Percentiles rank a stretch among this genome's conserved stretches.
Conservation (phyloP, 2,797 vertebrate species). For the Sebastiscus albofasciatus region DNA sequence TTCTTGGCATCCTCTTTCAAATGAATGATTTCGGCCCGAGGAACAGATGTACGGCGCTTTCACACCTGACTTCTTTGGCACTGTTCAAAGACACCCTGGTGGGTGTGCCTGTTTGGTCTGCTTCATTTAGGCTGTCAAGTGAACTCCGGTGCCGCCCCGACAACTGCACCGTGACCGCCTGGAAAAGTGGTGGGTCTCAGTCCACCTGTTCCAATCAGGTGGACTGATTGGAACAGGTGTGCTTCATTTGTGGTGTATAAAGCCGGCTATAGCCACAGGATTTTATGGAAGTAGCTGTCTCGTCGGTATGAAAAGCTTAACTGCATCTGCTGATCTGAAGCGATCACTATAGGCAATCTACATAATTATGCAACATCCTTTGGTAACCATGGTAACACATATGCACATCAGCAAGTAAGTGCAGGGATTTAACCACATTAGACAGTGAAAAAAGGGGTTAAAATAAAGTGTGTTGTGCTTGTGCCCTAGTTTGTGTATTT, state of each 20-base stretch:
- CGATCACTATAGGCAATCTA: background rate
- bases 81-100: background rate
- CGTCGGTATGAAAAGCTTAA: background rate
- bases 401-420: background rate
- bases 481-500: background rate
- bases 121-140: background rate
- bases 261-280: background rate
- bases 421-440: background rate
- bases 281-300: background rate
- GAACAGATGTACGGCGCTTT: background rate
- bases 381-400: slow-evolving; percentile 10
- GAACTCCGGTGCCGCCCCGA: background rate
- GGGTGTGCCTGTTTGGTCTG: background rate
- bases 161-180: background rate
- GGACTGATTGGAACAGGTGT: background rate
- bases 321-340: background rate
- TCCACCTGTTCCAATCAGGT: background rate
- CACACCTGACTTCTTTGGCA: background rate
- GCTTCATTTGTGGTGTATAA: background rate
- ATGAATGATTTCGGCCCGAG: background rate
- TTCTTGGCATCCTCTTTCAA: background rate
- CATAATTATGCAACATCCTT: background rate
- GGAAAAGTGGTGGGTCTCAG: background rate
- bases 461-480: background rate
- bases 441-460: background rate